Evolutionary conservation across 2,888 invertebrate species (phyloP).

Genomic region (Stictocephala bisonia): DNA sequence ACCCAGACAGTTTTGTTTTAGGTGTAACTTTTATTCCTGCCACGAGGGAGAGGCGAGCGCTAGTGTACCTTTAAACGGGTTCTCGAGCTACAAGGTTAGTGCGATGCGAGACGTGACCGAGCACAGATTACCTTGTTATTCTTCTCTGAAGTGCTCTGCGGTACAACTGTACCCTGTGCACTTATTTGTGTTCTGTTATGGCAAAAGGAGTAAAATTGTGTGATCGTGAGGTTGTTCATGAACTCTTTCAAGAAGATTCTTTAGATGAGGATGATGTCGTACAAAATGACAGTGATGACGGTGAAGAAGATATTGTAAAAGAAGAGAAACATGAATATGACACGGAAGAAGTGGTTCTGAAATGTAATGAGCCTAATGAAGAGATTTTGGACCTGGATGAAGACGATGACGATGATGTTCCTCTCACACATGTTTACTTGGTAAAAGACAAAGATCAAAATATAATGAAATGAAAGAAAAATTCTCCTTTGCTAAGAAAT

Average conservation of each 20-base stretch:
- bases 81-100: not conserved
- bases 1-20: not conserved
- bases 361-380: too few species aligned
- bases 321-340: conserved; percentile 7
- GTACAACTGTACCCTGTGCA: not conserved
- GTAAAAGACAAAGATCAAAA: not conserved
- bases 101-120: not conserved
- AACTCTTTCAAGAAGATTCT: not conserved
- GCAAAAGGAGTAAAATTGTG: not conserved
- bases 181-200: not conserved
- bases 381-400: not conserved
- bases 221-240: not conserved
- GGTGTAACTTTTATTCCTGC: not conserved
- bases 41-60: too few species aligned
- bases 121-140: not conserved
- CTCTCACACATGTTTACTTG: not conserved
- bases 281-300: conserved; percentile 4
- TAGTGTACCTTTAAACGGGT: not conserved
- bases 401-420: conserved; percentile 23
- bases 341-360: too few species aligned
- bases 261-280: conserved; percentile 27
- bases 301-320: conserved; percentile 32
- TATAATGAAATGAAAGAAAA: conserved; percentile 30
- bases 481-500: too few species aligned
- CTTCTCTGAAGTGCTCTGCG: not conserved